A percentile compares a stretch with the other conserved stretches of the same genome.
Evolutionary conservation across 23 tunicate genomes (phyloP).

Genomic region (Oikopleura dioica): DNA sequence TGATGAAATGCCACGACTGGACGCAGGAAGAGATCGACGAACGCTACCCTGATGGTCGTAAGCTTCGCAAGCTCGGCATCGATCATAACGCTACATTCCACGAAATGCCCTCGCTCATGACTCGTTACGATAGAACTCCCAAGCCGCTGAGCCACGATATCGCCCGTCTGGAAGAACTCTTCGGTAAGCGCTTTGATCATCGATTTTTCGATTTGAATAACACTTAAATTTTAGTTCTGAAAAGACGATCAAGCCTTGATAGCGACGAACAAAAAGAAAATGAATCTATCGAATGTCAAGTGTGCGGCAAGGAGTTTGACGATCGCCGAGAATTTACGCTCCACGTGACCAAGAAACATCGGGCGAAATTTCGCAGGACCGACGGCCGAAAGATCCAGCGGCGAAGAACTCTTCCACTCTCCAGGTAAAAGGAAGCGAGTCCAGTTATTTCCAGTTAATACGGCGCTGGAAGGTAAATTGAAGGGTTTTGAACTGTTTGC

Average conservation of each 20-base stretch:
- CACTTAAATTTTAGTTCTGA: background rate
- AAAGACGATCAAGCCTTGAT: background rate
- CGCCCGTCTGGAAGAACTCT: background rate
- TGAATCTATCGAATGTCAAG: background rate
- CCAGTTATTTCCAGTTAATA: no score
- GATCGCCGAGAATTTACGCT: background rate
- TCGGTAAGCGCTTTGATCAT: background rate
- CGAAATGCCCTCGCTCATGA: no score
- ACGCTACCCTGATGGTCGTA: no score
- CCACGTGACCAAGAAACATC: background rate
- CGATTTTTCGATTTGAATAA: background rate
- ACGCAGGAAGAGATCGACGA: no score
- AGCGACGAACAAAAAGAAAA: background rate
- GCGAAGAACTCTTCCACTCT: background rate
- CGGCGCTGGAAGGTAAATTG: background rate
- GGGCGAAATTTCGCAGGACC: background rate
- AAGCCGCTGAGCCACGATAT: no score
- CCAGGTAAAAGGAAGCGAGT: conserved; percentile 5
- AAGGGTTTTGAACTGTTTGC: background rate
- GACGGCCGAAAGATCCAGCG: background rate
- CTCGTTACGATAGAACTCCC: no score
- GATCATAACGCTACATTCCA: no score
- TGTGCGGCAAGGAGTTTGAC: background rate
- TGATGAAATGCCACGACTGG: no score
- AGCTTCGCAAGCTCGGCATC: no score